Conservation (phyloP, 2,797 vertebrate species). For the Thaleichthys pacificus region DNA sequence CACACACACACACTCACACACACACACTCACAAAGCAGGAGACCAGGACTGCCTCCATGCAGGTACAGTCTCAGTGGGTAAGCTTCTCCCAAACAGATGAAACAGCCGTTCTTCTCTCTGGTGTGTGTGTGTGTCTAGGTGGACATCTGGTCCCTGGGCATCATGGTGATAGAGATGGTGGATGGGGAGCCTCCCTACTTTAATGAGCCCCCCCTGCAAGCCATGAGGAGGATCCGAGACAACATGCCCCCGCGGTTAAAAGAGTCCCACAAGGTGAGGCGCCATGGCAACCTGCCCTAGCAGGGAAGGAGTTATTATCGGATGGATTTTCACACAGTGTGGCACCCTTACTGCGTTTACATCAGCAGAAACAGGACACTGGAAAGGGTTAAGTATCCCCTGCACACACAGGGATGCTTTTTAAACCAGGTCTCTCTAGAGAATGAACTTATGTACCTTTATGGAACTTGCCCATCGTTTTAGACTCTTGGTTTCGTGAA, state of each 20-base stretch:
- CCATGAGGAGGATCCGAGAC: slow-evolving; percentile 98
- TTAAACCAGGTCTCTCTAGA: too few relatives aligned
- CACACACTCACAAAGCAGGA: neutral
- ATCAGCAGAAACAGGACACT: too few relatives aligned
- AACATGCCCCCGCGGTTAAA: slow-evolving; percentile 94
- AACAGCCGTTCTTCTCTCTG: neutral
- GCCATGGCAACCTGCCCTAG: too few relatives aligned
- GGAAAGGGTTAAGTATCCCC: too few relatives aligned
- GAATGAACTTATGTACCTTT: too few relatives aligned
- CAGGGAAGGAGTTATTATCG: too few relatives aligned
- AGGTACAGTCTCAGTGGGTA: neutral
- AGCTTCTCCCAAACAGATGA: neutral
- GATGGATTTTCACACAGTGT: too few relatives aligned
- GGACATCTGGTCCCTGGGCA: slow-evolving; percentile 98
- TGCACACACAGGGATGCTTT: too few relatives aligned
- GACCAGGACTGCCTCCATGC: neutral
- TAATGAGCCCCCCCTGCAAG: slow-evolving; percentile 96
- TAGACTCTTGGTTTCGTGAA: neutral
- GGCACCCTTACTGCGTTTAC: too few relatives aligned
- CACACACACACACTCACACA: neutral
- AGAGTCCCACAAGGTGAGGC: slow-evolving; percentile 89
- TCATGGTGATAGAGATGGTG: slow-evolving; percentile 99
- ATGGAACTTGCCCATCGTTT: neutral
- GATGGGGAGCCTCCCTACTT: slow-evolving; percentile 98
- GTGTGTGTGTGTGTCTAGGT: slow-evolving; percentile 75